Base-by-base conservation (phyloP, 2,113 vertebrate genomes). In the Pogonocichla stellata region DNA sequence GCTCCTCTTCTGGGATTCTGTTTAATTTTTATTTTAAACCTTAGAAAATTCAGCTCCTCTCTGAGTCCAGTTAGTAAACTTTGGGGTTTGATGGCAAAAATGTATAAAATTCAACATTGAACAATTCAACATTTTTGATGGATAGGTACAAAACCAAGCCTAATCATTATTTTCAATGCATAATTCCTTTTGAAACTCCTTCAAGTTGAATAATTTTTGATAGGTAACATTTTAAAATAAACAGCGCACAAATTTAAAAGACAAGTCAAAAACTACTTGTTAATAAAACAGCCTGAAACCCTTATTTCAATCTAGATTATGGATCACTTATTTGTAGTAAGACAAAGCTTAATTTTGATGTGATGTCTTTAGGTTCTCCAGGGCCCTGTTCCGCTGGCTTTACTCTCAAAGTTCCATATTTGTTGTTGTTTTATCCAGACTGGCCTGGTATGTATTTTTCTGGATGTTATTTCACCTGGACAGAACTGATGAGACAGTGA, bases 401-500 rank as follows among this genome's bases (percentile, higher is more conserved):
- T 67, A 43, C 19, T 71, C 56, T 87, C 56, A 77, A 54, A 86
- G 15, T 4, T 57, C 66, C 4, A 25, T 71, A 65, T 19, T 91
- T 70, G 31, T n/a, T 88, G 23, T 40, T 88, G 33, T 24, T 83
- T 93, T 43, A 67, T 81, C 65, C 85, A 88, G 64, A 57, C 14
- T 61, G 66, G 19, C 29, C 51, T 82, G 36, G 50, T 29, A 51
- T 42, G 58, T 48, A n/a, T 56, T 88, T 79, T 88, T 80, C 75
- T 73, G 64, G 56, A 95, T 93, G 54, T 54, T 93, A 92, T 66
- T 87, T 85, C 79, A 96, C 81, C 82, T 92, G 88, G 79, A 91
- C 14, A 65, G 40, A 48, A 17, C 28, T 88, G 58, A 78, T 77
- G 80, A 80, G 83, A 86, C 77, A 89, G 64, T 43, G 69, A 88